These are phyloP conservation scores for Barnardius zonarius DNA, from an alignment of 2,113 vertebrate genomes.

Conservation along the genomic window DNA sequence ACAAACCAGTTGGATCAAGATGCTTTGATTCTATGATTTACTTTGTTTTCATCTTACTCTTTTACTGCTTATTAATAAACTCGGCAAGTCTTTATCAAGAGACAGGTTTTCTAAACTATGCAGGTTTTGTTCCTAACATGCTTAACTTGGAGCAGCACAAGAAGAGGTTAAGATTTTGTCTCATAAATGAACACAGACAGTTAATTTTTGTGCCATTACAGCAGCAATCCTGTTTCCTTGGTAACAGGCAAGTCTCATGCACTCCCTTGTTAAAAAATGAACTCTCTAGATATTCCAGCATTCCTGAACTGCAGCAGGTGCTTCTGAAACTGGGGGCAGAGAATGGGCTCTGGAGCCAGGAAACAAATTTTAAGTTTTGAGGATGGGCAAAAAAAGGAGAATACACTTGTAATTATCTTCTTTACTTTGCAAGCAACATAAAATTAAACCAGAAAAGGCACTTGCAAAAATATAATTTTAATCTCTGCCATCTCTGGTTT, in stretches of 20 bases:
- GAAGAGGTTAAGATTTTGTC: slow-evolving; percentile 25
- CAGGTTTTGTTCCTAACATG: not conserved
- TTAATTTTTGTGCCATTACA: slow-evolving; percentile 32
- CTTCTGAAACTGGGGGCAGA: slow-evolving; percentile 22
- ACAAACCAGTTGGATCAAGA: not conserved
- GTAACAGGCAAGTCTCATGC: slow-evolving; percentile 37
- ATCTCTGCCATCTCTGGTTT: not conserved
- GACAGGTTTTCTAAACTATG: not conserved
- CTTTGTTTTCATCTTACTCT: not conserved
- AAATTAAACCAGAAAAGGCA: not conserved
- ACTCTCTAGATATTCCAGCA: not conserved
- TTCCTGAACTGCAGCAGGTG: slow-evolving; percentile 38
- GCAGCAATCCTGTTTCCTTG: slow-evolving; percentile 42
- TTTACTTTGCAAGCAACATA: not conserved
- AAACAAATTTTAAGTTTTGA: not conserved
- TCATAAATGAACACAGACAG: not conserved
- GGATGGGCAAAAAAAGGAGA: not conserved
- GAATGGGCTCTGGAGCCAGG: not conserved
- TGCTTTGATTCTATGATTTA: not conserved
- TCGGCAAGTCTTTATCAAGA: not conserved
- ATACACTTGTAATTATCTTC: not conserved
- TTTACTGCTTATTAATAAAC: not conserved
- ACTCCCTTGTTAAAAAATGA: slow-evolving; percentile 21
- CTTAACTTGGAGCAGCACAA: not conserved
- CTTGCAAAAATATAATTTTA: not conserved